These are phyloP conservation scores for Gila orcuttii DNA, from an alignment of 2,113 vertebrate genomes.

Conservation along the genomic window DNA sequence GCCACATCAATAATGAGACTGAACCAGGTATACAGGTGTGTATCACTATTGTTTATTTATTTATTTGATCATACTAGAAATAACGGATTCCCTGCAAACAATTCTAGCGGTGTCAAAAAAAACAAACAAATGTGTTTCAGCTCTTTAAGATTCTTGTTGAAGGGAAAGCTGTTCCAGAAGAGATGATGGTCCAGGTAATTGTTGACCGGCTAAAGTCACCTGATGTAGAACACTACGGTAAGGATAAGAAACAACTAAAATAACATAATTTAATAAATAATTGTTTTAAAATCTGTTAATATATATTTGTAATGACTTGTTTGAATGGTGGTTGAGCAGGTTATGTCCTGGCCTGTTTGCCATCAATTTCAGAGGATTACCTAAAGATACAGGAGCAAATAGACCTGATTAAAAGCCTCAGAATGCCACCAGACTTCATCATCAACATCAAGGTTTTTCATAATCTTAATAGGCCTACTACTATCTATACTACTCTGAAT, in stretches of 20 bases:
- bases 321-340: slow-evolving; percentile 72
- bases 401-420: slow-evolving; percentile 83
- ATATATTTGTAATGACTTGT: background rate
- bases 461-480: background rate
- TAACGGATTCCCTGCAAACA: background rate
- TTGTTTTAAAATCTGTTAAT: too few species aligned
- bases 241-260: background rate
- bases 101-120: background rate
- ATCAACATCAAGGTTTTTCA: slow-evolving; percentile 92
- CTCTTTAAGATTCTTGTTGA: slow-evolving; percentile 77
- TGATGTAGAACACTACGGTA: slow-evolving; percentile 90
- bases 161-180: slow-evolving; percentile 82
- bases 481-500: background rate
- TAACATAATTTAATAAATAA: background rate
- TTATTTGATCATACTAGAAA: background rate
- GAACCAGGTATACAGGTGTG: slow-evolving; percentile 81
- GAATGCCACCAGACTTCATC: slow-evolving; percentile 86
- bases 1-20: slow-evolving; percentile 74
- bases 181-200: slow-evolving; percentile 82
- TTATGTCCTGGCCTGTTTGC: slow-evolving; percentile 90
- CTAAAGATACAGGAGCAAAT: slow-evolving; percentile 83
- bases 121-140: slow-evolving; percentile 65
- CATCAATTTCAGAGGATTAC: slow-evolving; percentile 82
- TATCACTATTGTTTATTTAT: background rate
- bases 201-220: slow-evolving; percentile 80